Percentiles rank a stretch among this genome's conserved stretches.
phyloP scores from a whole-genome alignment of 2,113 vertebrate genomes.

The Brachyhypopomus gauderio region DNA sequence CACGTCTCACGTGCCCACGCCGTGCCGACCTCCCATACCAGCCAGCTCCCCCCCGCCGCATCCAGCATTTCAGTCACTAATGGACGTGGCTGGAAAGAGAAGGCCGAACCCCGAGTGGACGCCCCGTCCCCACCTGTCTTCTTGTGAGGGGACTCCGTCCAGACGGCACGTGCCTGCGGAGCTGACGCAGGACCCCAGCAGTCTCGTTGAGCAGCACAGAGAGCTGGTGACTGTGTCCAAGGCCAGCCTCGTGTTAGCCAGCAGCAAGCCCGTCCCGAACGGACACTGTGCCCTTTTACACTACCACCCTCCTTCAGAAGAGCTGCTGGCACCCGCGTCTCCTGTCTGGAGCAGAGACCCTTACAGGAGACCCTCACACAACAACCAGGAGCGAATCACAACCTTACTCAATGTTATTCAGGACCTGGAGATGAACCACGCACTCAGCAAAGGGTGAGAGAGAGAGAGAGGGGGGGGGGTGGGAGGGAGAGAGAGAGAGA shows the following conservation, averaged over 20 bases:
- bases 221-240: slow-evolving; percentile 20
- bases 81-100: slow-evolving; percentile 26
- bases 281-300: slow-evolving; percentile 52
- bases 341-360: slow-evolving; percentile 63
- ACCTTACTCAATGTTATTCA: slow-evolving; percentile 78
- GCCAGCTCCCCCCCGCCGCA: slow-evolving; percentile 19
- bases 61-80: slow-evolving; percentile 41
- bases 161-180: neutral
- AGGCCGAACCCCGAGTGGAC: slow-evolving; percentile 5
- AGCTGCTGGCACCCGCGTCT: slow-evolving; percentile 61
- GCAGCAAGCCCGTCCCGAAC: slow-evolving; percentile 20
- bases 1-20: neutral
- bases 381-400: slow-evolving; percentile 74
- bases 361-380: slow-evolving; percentile 69
- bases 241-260: slow-evolving; percentile 9
- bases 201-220: neutral
- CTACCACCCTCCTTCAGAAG: slow-evolving; percentile 64
- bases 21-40: slow-evolving; percentile 23
- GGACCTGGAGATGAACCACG: slow-evolving; percentile 72
- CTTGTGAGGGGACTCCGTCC: neutral
- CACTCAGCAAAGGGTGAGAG: slow-evolving; percentile 68
- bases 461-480: slow-evolving; percentile 43
- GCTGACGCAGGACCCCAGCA: neutral
- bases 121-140: neutral
- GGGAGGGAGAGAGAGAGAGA: slow-evolving; percentile 42